Evolutionary conservation across 2,888 invertebrate genomes (phyloP).

Genomic region (Epinotia bilunana): DNA sequence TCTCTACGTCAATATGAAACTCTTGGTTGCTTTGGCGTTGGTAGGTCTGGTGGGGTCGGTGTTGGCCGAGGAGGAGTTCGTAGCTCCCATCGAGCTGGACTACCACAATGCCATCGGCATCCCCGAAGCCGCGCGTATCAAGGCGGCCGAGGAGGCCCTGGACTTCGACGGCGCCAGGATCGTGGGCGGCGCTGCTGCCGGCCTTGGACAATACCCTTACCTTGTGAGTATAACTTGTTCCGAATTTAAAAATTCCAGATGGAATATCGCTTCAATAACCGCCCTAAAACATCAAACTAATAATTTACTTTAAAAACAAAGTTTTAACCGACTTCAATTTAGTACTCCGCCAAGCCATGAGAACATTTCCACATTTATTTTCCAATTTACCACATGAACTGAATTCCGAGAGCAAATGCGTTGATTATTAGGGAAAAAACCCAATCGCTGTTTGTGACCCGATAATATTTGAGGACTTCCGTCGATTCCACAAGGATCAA

Average conservation of each 20-base stretch:
- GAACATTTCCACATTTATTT: too few relatives aligned
- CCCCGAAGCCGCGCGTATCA: conserved; percentile 52
- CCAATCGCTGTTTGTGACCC: too few relatives aligned
- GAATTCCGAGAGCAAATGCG: too few relatives aligned
- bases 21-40: conserved; percentile 35
- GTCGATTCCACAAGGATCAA: too few relatives aligned
- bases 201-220: conserved; percentile 51
- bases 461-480: too few relatives aligned
- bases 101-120: conserved; percentile 57
- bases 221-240: conserved; percentile 47
- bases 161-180: conserved; percentile 56
- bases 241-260: background rate
- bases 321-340: too few relatives aligned
- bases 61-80: conserved; percentile 44
- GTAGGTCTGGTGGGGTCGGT: conserved; percentile 40
- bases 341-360: too few relatives aligned
- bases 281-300: too few relatives aligned
- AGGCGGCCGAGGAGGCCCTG: conserved; percentile 51
- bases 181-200: conserved; percentile 52
- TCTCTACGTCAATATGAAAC: conserved; percentile 23
- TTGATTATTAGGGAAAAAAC: too few relatives aligned
- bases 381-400: too few relatives aligned
- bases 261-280: too few relatives aligned
- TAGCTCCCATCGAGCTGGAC: conserved; percentile 48
- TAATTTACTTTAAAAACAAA: too few relatives aligned